A percentile compares a stretch with the other conserved stretches of the same genome.
phyloP scores from a whole-genome alignment of 2,797 vertebrate species.

The Oryzias sinensis region DNA sequence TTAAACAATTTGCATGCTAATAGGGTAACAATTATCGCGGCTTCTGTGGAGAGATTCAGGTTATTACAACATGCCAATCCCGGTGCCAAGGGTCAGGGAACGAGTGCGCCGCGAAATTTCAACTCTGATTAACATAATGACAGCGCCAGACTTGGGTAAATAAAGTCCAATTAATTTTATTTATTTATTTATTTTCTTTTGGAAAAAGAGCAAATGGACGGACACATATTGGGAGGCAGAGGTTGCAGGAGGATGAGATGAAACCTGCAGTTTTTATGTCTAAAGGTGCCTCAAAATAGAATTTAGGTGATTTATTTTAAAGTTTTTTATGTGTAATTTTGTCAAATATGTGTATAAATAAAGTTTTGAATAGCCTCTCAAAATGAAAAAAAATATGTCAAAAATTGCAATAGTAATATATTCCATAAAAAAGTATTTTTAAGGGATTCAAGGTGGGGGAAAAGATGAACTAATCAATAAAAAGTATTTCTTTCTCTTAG shows the following conservation, averaged over 20 bases:
- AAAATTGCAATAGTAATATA: too few species aligned
- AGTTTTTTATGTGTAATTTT: not conserved
- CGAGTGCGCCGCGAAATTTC: constrained; percentile 97
- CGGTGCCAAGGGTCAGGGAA: constrained; percentile 95
- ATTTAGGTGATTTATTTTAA: too few species aligned
- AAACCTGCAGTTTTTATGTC: not conserved
- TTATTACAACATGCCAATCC: constrained; percentile 99
- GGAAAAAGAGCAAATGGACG: constrained; percentile 81
- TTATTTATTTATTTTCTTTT: constrained; percentile 82
- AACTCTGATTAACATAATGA: constrained; percentile 99
- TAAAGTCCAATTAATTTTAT: constrained; percentile 99
- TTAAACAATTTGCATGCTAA: constrained; percentile 99
- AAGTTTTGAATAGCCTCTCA: too few species aligned
- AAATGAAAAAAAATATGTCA: too few species aligned
- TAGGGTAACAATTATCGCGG: constrained; percentile 99
- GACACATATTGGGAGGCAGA: constrained; percentile 7
- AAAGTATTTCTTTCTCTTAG: too few species aligned
- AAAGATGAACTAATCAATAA: too few species aligned
- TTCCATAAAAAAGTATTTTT: too few species aligned
- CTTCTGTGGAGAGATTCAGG: constrained; percentile 99
- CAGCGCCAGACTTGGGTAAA: constrained; percentile 99
- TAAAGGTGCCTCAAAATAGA: too few species aligned
- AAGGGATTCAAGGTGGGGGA: too few species aligned
- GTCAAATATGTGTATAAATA: not conserved
- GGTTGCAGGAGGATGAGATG: not conserved